Conservation (phyloP, 1,140 invertebrate genomes). For the Hycleus cichorii region DNA sequence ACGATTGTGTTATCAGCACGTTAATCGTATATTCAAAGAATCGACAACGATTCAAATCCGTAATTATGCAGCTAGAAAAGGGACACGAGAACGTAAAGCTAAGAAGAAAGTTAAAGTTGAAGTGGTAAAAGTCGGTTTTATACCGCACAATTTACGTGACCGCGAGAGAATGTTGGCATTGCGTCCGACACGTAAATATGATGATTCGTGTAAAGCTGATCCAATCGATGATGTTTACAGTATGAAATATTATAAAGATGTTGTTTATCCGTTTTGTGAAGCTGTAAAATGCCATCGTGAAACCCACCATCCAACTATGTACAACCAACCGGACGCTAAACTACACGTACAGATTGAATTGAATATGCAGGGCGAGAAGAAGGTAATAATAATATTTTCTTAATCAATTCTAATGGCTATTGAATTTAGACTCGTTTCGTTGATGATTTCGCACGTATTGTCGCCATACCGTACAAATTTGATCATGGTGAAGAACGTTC, state of each 20-base stretch:
- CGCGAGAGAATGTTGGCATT: slow-evolving; percentile 34
- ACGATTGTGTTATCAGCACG: too few relatives aligned
- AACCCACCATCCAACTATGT: slow-evolving; percentile 68
- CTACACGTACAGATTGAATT: slow-evolving; percentile 62
- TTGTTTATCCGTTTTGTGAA: slow-evolving; percentile 58
- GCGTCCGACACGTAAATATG: slow-evolving; percentile 37
- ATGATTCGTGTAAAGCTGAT: slow-evolving; percentile 50
- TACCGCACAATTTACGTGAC: slow-evolving; percentile 53
- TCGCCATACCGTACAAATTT: slow-evolving; percentile 56
- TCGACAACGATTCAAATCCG: slow-evolving; percentile 8
- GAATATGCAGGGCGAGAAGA: slow-evolving; percentile 58
- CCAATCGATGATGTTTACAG: slow-evolving; percentile 63
- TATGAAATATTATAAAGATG: slow-evolving; percentile 51
- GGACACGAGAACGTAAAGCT: slow-evolving; percentile 61
- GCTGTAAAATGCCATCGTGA: slow-evolving; percentile 67
- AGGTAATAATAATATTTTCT: slow-evolving; percentile 26
- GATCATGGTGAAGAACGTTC: slow-evolving; percentile 53
- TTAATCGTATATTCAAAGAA: neutral
- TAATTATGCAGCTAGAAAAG: slow-evolving; percentile 62
- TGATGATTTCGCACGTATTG: slow-evolving; percentile 53
- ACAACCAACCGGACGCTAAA: slow-evolving; percentile 58
- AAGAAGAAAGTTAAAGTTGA: slow-evolving; percentile 65
- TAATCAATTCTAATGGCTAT: neutral
- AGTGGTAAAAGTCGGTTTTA: slow-evolving; percentile 59
- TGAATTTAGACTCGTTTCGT: slow-evolving; percentile 53